Conservation (phyloP, 2,888 invertebrate species). For the Shargacucullia verbasci region DNA sequence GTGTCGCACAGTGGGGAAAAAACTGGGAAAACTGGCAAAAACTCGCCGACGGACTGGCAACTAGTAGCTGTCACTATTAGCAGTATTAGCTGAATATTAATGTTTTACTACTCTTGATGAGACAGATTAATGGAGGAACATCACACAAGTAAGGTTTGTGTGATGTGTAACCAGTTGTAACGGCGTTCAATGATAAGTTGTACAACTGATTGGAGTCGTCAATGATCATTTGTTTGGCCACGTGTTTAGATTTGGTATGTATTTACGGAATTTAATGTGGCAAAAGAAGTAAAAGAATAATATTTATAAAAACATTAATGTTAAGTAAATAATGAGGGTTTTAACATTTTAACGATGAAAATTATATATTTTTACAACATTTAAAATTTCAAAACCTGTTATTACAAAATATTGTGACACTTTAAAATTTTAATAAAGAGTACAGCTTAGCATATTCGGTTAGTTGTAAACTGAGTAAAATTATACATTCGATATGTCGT, state of each 20-base stretch:
- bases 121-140: constrained; percentile 42
- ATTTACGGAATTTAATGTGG: too few relatives aligned
- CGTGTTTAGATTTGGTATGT: too few relatives aligned
- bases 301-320: too few relatives aligned
- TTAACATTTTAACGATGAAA: neutral
- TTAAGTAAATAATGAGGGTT: too few relatives aligned
- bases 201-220: constrained; percentile 1
- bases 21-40: constrained; percentile 60
- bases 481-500: constrained; percentile 58
- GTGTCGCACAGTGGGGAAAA: constrained; percentile 44
- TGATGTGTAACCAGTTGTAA: constrained; percentile 26
- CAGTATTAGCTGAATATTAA: constrained; percentile 40
- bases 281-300: too few relatives aligned
- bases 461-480: constrained; percentile 67
- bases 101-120: constrained; percentile 38
- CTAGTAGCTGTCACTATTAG: constrained; percentile 33
- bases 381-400: constrained; percentile 30
- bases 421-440: constrained; percentile 55
- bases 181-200: constrained; percentile 17
- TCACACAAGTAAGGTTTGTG: constrained; percentile 23
- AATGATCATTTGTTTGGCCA: neutral
- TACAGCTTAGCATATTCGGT: constrained; percentile 39
- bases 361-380: constrained; percentile 18
- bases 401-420: constrained; percentile 25
- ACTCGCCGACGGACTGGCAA: constrained; percentile 27